phyloP scores from a whole-genome alignment of 35 echinoderm and acorn worm species.

The Ophiothrix spiculata region DNA sequence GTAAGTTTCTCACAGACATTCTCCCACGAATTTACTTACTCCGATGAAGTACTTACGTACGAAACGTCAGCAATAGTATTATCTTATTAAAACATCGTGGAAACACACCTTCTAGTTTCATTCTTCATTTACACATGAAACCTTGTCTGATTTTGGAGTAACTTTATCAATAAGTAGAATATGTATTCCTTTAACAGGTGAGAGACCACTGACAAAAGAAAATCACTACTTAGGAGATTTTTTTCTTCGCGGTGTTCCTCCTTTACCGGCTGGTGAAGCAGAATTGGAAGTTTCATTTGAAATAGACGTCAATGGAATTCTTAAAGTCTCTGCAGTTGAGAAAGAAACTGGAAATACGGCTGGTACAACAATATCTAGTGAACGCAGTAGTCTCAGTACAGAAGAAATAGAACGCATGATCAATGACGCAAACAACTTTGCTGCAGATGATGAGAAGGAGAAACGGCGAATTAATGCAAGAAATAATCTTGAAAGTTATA shows the following conservation, averaged over 20 bases:
- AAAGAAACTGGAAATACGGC: constrained; percentile 92
- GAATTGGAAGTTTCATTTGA: constrained; percentile 91
- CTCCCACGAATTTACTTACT: too few relatives aligned
- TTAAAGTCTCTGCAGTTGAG: constrained; percentile 82
- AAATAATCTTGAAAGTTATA: constrained; percentile 87
- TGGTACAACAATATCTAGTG: constrained; percentile 92
- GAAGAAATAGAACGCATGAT: constrained; percentile 98
- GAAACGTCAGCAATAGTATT: too few relatives aligned
- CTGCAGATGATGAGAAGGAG: constrained; percentile 79
- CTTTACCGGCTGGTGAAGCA: constrained; percentile 82
- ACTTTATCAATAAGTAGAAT: background rate
- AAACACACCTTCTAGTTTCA: background rate
- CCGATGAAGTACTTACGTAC: background rate
- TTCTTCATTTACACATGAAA: background rate
- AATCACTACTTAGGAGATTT: constrained; percentile 93
- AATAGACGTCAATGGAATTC: constrained; percentile 94
- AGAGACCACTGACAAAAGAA: constrained; percentile 93
- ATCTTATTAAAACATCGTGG: background rate
- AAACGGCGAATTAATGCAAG: constrained; percentile 75
- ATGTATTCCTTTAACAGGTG: constrained; percentile 51
- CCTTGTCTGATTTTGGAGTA: background rate
- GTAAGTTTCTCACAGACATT: background rate
- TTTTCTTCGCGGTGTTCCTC: constrained; percentile 89
- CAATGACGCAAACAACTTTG: constrained; percentile 84
- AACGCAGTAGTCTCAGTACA: constrained; percentile 83